Conservation (phyloP, 2,888 invertebrate genomes). For the Limnephilus rhombicus region DNA sequence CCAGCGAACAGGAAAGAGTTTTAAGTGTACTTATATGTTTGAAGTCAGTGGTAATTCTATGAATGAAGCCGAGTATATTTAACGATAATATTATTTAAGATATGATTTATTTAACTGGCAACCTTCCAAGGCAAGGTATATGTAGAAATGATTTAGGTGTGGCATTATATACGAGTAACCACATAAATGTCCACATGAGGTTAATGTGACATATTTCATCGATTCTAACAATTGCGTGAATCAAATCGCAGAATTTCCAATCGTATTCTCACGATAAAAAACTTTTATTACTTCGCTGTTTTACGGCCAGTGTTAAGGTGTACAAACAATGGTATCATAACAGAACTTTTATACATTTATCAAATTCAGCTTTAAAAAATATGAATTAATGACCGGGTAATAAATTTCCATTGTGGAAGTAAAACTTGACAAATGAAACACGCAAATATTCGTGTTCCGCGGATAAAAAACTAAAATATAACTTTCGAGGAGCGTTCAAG, state of each 20-base stretch:
- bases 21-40: too few species aligned
- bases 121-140: not conserved
- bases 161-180: not conserved
- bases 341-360: constrained; percentile 13
- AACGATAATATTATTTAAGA: too few species aligned
- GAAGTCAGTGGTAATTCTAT: too few species aligned
- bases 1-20: too few species aligned
- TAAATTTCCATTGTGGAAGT: constrained; percentile 8
- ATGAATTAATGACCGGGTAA: constrained; percentile 10
- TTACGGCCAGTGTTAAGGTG: not conserved
- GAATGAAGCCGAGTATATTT: too few species aligned
- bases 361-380: constrained; percentile 20
- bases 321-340: not conserved
- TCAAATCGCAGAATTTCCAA: not conserved
- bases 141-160: not conserved
- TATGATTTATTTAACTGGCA: not conserved
- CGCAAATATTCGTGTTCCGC: constrained; percentile 45
- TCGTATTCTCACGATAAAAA: constrained; percentile 2
- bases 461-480: constrained; percentile 12
- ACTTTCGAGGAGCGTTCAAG: constrained; percentile 19
- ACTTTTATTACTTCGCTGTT: constrained; percentile 8
- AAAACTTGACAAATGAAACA: constrained; percentile 43
- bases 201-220: not conserved
- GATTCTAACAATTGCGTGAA: not conserved
- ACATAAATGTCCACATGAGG: not conserved